These are phyloP conservation scores for Eristalinus sepulchralis DNA, from an alignment of 2,888 invertebrate genomes.

Conservation along the genomic window DNA sequence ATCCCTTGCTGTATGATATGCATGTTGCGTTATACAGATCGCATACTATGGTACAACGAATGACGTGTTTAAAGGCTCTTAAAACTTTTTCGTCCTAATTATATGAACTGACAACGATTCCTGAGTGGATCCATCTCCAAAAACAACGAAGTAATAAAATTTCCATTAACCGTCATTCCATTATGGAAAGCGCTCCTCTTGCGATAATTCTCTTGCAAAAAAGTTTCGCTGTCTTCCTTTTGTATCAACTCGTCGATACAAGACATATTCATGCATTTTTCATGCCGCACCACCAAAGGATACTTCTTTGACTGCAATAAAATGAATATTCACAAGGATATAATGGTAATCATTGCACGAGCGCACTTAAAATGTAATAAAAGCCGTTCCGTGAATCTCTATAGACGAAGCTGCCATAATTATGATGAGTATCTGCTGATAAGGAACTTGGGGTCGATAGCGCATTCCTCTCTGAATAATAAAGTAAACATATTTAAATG, in stretches of 20 bases:
- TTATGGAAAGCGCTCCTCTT: background rate
- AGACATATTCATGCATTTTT: background rate
- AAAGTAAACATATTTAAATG: background rate
- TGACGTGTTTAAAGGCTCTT: background rate
- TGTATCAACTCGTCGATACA: background rate
- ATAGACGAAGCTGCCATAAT: background rate
- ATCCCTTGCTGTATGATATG: no score
- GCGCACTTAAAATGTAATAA: background rate
- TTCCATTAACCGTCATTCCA: background rate
- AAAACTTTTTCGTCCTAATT: background rate
- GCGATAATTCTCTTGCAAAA: background rate
- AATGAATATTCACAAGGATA: slow-evolving; percentile 5
- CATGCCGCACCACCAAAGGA: background rate
- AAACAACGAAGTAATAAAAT: background rate
- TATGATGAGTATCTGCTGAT: background rate
- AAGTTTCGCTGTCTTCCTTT: background rate
- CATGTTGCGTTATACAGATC: background rate
- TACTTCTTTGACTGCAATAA: background rate
- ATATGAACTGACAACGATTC: background rate
- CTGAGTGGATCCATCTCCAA: background rate
- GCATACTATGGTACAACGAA: background rate
- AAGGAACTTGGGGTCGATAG: background rate
- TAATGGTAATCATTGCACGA: slow-evolving; percentile 4
- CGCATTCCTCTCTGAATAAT: background rate
- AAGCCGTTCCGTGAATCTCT: background rate